Base-by-base conservation (phyloP, 2,113 vertebrate species). In the Pongo pygmaeus region DNA sequence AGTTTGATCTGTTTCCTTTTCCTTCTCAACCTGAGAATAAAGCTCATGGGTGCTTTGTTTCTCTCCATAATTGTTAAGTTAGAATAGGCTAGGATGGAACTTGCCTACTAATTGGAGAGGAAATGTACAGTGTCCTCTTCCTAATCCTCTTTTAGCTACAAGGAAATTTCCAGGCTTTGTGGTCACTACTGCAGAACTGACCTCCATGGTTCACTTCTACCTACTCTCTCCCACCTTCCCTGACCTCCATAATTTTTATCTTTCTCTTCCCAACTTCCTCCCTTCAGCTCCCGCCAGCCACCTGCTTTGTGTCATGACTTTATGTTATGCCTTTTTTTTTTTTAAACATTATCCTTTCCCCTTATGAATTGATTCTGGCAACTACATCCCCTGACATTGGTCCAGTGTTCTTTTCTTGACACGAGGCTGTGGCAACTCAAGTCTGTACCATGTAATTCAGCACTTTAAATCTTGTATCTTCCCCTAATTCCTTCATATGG, bases 191-290 rank as follows among this genome's bases (percentile, higher is more conserved):
- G 3, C 13, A 0, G 13, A 40, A 35, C 32, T 1, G 85, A 18
- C 14, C 52, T 61, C 35, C 77, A 4, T 13, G 6, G 23, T 9
- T 17, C 43, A 25, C 8, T 2, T 27, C 13, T 0, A 2, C 17
- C 9, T 12, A 3, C 25, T 11, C 11, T 55, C 13, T 6, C 8
- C 16, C 10, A 0, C 14, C 6, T 55, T 40, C 32, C 43, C 55
- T 13, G 6, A 52, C 40, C 4, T 43, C 79, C 17, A 5, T 8
- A 27, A 22, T 1, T 59, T 75, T 20, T 46, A 38, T 23, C 55
- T 17, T 93, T 35, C 70, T 40, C 78, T 64, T 40, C 27, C 5
- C 8, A 11, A 16, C n/a, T 20, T 40, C 52, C 43, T 59, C 35
- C 11, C 35, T 6, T 7, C 52, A 7, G 35, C 77, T n/a, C 46